A percentile compares a stretch with the other conserved stretches of the same genome.
Conservation (phyloP, 2,113 vertebrate species). For the Tonatia bakeri region DNA sequence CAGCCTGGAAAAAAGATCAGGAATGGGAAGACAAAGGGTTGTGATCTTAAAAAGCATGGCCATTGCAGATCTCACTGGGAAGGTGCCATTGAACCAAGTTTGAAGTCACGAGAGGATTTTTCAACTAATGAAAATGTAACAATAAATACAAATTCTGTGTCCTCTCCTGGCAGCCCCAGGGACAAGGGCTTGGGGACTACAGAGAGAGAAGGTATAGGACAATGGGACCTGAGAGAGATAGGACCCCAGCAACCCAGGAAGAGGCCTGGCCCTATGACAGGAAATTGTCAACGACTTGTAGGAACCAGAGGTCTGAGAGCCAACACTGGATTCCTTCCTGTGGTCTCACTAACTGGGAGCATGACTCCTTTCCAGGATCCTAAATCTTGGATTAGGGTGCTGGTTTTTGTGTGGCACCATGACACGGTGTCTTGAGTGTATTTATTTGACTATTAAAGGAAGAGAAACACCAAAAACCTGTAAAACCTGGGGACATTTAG, state of each 20-base stretch:
- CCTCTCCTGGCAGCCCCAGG: background rate
- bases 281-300: background rate
- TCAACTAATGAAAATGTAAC: background rate
- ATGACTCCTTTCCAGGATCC: background rate
- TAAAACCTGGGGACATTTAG: background rate
- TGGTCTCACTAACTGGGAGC: background rate
- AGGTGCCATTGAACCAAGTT: background rate
- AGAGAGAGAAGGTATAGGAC: background rate
- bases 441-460: background rate
- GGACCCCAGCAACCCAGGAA: background rate
- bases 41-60: background rate
- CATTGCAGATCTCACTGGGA: background rate
- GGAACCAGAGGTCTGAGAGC: background rate
- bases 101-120: background rate
- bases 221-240: background rate
- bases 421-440: background rate
- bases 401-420: background rate
- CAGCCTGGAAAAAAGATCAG: background rate
- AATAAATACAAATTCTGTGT: background rate
- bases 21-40: accelerated
- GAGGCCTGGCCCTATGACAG: background rate
- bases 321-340: background rate
- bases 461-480: background rate
- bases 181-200: background rate
- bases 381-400: background rate